Evolutionary conservation across 2,113 vertebrate genomes (phyloP), one percentile per base, ranked within the genome.

Genomic region (Daphoenositta chrysoptera): DNA sequence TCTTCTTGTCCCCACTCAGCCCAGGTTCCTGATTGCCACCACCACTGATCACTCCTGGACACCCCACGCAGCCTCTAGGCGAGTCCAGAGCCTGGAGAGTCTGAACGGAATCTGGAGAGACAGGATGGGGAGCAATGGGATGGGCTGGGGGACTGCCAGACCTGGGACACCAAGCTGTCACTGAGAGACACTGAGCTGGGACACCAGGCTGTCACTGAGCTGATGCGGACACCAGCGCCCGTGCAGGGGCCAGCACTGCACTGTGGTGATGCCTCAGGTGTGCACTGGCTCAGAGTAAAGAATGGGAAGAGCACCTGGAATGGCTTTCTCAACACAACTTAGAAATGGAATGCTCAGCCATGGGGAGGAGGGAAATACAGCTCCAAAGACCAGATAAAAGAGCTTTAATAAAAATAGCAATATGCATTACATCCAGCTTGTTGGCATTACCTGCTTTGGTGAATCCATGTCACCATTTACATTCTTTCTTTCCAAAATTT

Each of bases 31-130:
- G 47, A 33, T 11, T 45, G n/a, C 37, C 47, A 57, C 13, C 1
- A 8, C 47, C 40, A 42, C 69, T 42, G 11, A 45, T 24, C 33
- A 22, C 75, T 24, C 2, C 6, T 7, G 4, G 6, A 28, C 63
- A 18, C 27, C 17, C 57, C 24, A 27, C 0, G 0, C 56, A 61
- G 30, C 5, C 35, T 26, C 28, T 2, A 3, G 27, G 15, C 7
- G 10, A 33, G 22, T 15, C 48, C 6, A 3, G 23, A 60, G 56
- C 44, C 9, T 45, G 53, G 47, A 75, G 51, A 66, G 48, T 21
- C 61, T 35, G 35, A 14, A 17, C 2, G 7, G 60, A 30, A 12
- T 35, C 63, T 26, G 27, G 58, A 69, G 44, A 73, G 40, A 48
- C 11, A 18, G 28, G 39, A 42, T 8, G 23, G 35, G 30, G 78